Evolutionary conservation across 92 coral and sea anemone species (phyloP).

Genomic region (Phymanthus crucifer): DNA sequence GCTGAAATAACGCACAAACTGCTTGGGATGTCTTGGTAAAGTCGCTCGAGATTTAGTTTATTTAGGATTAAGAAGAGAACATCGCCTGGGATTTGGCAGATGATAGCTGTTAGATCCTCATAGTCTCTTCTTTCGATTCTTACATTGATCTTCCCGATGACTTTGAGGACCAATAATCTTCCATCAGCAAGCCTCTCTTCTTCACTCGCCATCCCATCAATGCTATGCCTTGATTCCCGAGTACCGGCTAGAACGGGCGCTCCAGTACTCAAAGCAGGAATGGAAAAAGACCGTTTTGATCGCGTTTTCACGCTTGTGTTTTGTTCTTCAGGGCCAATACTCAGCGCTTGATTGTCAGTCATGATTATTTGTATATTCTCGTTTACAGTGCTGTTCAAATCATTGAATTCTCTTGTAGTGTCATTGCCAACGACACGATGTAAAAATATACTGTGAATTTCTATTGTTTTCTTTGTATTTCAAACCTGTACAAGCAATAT

Average conservation of each 20-base stretch:
- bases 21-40: slow-evolving; percentile 80
- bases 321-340: slow-evolving; percentile 18
- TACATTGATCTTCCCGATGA: slow-evolving; percentile 79
- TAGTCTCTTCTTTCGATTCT: slow-evolving; percentile 79
- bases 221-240: slow-evolving; percentile 42
- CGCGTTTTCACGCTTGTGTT: slow-evolving; percentile 16
- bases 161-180: slow-evolving; percentile 69
- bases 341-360: slow-evolving; percentile 32
- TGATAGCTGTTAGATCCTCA: slow-evolving; percentile 69
- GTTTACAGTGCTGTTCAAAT: slow-evolving; percentile 28
- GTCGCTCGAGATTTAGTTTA: slow-evolving; percentile 69
- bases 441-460: background rate
- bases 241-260: background rate
- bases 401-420: slow-evolving; percentile 11
- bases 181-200: slow-evolving; percentile 64
- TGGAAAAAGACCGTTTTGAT: slow-evolving; percentile 45
- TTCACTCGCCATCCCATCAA: slow-evolving; percentile 43
- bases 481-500: background rate
- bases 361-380: slow-evolving; percentile 23
- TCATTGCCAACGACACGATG: slow-evolving; percentile 9
- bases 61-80: slow-evolving; percentile 76
- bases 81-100: slow-evolving; percentile 87
- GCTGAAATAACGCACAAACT: slow-evolving; percentile 76
- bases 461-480: slow-evolving; percentile 4
- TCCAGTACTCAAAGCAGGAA: slow-evolving; percentile 31